Evolutionary conservation across 2,888 invertebrate species (phyloP).

Genomic region (Chrysolina americana): DNA sequence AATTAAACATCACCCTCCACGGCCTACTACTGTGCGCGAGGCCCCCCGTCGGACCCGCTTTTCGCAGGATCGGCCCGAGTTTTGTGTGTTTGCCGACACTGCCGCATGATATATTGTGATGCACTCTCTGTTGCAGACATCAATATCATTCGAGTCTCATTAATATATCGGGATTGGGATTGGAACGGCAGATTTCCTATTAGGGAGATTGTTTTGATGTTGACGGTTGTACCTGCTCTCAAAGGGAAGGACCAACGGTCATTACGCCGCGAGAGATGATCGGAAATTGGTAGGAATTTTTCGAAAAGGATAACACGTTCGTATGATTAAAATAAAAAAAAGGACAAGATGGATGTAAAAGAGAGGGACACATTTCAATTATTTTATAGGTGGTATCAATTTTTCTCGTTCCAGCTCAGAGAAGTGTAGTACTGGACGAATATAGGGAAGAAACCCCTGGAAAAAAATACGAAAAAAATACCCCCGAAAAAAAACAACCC

Average conservation of each 20-base stretch:
- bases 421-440: too few relatives aligned
- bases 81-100: slow-evolving; percentile 13
- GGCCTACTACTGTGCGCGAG: slow-evolving; percentile 31
- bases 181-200: slow-evolving; percentile 37
- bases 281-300: neutral
- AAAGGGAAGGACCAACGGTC: neutral
- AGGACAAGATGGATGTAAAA: too few relatives aligned
- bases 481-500: too few relatives aligned
- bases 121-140: slow-evolving; percentile 44
- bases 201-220: slow-evolving; percentile 40
- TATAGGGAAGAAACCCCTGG: too few relatives aligned
- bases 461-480: too few relatives aligned
- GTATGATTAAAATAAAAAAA: too few relatives aligned
- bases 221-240: slow-evolving; percentile 15
- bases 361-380: too few relatives aligned
- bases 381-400: too few relatives aligned
- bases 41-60: slow-evolving; percentile 15
- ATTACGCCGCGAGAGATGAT: neutral
- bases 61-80: slow-evolving; percentile 19
- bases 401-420: too few relatives aligned
- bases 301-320: neutral
- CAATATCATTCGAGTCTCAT: slow-evolving; percentile 48
- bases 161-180: slow-evolving; percentile 43
- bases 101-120: slow-evolving; percentile 29
- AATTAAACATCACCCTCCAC: slow-evolving; percentile 34